Percentiles rank a stretch among this genome's conserved stretches.
Conservation (phyloP, 2,797 vertebrate species). For the Falco biarmicus region DNA sequence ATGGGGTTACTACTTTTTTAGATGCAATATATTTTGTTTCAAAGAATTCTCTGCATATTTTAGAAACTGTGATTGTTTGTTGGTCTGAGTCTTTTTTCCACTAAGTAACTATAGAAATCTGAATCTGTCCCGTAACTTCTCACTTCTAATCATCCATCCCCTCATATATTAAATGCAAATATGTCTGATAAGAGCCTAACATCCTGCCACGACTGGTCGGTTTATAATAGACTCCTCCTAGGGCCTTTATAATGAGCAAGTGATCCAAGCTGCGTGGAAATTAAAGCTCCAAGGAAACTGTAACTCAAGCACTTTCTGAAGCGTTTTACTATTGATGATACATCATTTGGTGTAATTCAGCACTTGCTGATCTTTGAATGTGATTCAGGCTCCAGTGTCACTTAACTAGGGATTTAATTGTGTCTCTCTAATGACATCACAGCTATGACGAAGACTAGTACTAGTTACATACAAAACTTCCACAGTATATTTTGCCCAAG, state of each 20-base stretch:
- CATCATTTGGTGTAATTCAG: neutral
- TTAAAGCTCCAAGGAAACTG: neutral
- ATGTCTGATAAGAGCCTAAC: neutral
- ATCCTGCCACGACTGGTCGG: neutral
- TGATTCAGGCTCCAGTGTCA: neutral
- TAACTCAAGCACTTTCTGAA: neutral
- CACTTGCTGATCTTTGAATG: neutral
- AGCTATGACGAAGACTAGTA: neutral
- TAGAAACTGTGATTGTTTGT: neutral
- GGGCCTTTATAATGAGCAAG: neutral
- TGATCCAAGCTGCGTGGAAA: neutral
- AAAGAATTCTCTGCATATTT: neutral
- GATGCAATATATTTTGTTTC: neutral
- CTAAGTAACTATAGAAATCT: neutral
- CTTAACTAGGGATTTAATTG: neutral
- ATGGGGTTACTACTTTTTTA: neutral
- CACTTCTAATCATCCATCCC: neutral
- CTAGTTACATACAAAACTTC: neutral
- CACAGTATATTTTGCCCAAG: neutral
- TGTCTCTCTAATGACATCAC: neutral
- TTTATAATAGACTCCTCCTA: neutral
- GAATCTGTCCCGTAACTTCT: neutral
- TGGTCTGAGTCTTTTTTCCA: accelerated
- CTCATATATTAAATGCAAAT: neutral
- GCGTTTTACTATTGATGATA: neutral